Conservation (phyloP, 2,113 vertebrate genomes). For the Tricholaema leucomelas region DNA sequence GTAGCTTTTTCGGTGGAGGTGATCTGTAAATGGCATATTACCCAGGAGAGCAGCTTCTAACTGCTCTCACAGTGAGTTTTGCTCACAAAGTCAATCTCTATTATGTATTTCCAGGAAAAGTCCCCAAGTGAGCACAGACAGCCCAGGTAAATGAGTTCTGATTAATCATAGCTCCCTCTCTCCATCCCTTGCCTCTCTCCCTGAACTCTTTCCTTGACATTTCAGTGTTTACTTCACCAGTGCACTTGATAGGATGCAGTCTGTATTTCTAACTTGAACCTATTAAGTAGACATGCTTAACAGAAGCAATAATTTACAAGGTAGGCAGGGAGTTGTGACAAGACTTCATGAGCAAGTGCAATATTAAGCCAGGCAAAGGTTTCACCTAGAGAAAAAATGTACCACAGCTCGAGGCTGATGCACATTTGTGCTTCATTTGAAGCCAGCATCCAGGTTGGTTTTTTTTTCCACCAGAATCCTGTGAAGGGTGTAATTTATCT, state of each 20-base stretch:
- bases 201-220: background rate
- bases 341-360: background rate
- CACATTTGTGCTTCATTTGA: background rate
- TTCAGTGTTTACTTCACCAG: background rate
- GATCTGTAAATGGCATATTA: background rate
- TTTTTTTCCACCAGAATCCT: background rate
- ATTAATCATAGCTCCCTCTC: background rate
- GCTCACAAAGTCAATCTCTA: accelerated
- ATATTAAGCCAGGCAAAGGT: background rate
- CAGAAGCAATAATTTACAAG: background rate
- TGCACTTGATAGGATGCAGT: background rate
- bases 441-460: background rate
- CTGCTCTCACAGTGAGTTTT: background rate
- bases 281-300: background rate
- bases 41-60: background rate
- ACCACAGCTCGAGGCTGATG: background rate
- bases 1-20: background rate
- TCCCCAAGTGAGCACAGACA: background rate
- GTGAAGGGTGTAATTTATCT: background rate
- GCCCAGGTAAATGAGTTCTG: background rate
- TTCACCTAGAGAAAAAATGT: background rate
- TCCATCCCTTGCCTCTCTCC: background rate
- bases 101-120: background rate
- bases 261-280: background rate
- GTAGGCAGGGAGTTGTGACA: background rate